A percentile compares a stretch with the other conserved stretches of the same genome.
Evolutionary conservation across 2,888 invertebrate genomes (phyloP).

Genomic region (Ferdinandea cuprea): DNA sequence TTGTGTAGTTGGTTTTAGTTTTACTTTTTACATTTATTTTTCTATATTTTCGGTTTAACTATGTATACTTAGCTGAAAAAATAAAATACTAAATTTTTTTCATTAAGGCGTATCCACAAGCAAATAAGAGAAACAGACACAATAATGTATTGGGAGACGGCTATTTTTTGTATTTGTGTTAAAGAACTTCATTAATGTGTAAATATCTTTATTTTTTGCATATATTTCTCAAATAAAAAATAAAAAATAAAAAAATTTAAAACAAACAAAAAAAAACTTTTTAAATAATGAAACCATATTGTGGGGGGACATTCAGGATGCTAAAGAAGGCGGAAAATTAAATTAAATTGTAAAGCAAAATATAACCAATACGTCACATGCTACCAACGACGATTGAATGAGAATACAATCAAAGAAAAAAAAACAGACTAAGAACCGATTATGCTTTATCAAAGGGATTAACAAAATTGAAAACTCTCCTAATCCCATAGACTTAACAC

Average conservation of each 20-base stretch:
- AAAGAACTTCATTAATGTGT: constrained; percentile 58
- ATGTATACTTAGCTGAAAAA: constrained; percentile 5
- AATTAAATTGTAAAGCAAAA: constrained; percentile 38
- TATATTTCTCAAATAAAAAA: constrained; percentile 54
- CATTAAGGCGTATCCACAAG: constrained; percentile 28
- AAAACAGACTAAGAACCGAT: constrained; percentile 10
- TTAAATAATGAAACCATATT: constrained; percentile 50
- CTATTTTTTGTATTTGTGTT: constrained; percentile 36
- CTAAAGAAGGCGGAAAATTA: constrained; percentile 24
- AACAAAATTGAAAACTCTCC: constrained; percentile 16
- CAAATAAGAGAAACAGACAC: constrained; percentile 26
- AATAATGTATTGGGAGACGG: constrained; percentile 16
- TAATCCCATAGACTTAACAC: not conserved
- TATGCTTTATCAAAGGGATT: constrained; percentile 25
- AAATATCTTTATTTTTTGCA: constrained; percentile 61
- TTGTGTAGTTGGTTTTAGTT: not conserved
- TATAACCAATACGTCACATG: constrained; percentile 26
- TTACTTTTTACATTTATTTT: constrained; percentile 6
- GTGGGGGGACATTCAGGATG: constrained; percentile 64
- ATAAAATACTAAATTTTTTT: not conserved
- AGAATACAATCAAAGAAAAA: constrained; percentile 42
- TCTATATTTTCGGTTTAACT: not conserved
- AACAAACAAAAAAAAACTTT: constrained; percentile 13
- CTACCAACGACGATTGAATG: constrained; percentile 33
- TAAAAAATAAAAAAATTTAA: constrained; percentile 45